These are phyloP conservation scores for Micronycteris hirsuta DNA, from an alignment of 2,113 vertebrate species.

Conservation along the genomic window DNA sequence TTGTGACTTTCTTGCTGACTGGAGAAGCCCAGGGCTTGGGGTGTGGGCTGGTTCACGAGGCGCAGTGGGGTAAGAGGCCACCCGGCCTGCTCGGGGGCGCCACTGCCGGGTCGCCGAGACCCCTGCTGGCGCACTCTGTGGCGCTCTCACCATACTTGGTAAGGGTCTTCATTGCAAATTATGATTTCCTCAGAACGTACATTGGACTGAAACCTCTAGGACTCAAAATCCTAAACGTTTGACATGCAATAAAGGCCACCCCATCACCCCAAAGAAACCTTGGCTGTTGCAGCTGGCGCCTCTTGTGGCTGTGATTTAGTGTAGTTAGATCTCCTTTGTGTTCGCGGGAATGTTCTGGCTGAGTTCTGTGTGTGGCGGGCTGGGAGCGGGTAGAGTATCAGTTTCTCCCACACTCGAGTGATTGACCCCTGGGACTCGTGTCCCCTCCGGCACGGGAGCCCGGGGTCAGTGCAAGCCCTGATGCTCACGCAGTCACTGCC, in stretches of 20 bases:
- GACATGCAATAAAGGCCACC: constrained; percentile 66
- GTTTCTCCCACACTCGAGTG: constrained; percentile 73
- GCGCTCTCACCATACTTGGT: constrained; percentile 44
- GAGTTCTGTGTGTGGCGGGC: constrained; percentile 76
- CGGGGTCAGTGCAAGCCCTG: constrained; percentile 64
- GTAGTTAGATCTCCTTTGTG: constrained; percentile 81
- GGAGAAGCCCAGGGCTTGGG: constrained; percentile 80
- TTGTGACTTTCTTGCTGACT: constrained; percentile 85
- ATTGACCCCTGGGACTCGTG: constrained; percentile 81
- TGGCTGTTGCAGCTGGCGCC: constrained; percentile 86
- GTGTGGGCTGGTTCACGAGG: neutral
- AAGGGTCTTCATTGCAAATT: constrained; percentile 64
- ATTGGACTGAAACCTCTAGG: constrained; percentile 22
- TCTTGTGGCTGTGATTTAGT: constrained; percentile 80
- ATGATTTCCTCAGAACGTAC: constrained; percentile 66
- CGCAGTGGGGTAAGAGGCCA: fast-evolving
- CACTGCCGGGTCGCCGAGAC: neutral
- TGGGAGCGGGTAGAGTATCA: constrained; percentile 50
- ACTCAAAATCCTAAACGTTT: constrained; percentile 1
- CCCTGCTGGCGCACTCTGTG: neutral
- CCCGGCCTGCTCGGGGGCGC: neutral
- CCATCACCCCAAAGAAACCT: constrained; percentile 77
- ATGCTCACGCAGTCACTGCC: constrained; percentile 70
- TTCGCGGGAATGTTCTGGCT: constrained; percentile 84
- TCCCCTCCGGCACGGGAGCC: constrained; percentile 75